Percentiles rank a stretch among this genome's conserved stretches.
Evolutionary conservation across 1,140 invertebrate species (phyloP).

Genomic region (Anoplolepis gracilipes): DNA sequence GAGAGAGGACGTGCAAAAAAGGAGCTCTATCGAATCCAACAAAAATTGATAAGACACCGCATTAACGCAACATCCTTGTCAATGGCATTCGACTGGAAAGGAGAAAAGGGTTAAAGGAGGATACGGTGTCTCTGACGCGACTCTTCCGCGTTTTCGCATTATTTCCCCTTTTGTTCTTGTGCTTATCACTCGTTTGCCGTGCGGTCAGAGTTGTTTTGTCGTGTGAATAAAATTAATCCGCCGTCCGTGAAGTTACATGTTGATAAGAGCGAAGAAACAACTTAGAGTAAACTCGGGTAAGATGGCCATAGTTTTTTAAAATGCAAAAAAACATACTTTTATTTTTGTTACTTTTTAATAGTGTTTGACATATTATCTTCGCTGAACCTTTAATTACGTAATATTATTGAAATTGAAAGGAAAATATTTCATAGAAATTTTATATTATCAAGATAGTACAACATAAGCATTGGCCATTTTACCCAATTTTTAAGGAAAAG

Average conservation of each 20-base stretch:
- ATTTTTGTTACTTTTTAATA: too few species aligned
- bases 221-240: conserved; percentile 64
- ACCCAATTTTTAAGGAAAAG: too few species aligned
- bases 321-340: too few species aligned
- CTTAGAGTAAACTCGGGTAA: too few species aligned
- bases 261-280: conserved; percentile 56
- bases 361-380: too few species aligned
- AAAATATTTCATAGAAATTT: too few species aligned
- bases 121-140: conserved; percentile 20
- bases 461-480: too few species aligned
- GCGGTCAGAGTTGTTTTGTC: conserved; percentile 74
- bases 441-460: too few species aligned
- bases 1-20: conserved; percentile 1
- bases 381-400: too few species aligned
- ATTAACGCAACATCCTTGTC: conserved; percentile 66
- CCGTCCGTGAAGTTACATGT: conserved; percentile 26
- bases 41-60: conserved; percentile 74
- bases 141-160: background rate
- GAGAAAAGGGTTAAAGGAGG: background rate
- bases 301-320: too few species aligned
- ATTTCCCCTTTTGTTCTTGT: background rate
- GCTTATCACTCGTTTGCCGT: conserved; percentile 39
- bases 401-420: too few species aligned
- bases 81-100: conserved; percentile 65
- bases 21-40: conserved; percentile 42